Percentiles rank a stretch among this genome's conserved stretches.
These are phyloP conservation scores for Silurus aristotelis DNA, from an alignment of 2,797 vertebrate species.

Conservation along the genomic window DNA sequence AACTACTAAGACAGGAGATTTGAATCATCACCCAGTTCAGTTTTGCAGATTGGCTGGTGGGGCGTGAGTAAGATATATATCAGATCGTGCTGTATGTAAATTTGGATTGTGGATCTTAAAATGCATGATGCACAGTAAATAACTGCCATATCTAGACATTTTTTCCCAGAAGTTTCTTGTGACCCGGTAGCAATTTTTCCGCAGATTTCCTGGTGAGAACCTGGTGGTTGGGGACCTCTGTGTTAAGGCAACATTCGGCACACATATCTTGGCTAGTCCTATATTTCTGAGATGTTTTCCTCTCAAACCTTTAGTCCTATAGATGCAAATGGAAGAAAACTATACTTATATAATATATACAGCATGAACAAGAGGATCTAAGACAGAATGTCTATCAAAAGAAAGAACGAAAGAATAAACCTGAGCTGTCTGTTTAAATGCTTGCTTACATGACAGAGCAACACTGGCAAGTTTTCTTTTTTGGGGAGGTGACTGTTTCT, in stretches of 20 bases:
- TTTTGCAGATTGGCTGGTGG: too few relatives aligned
- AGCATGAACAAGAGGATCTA: not conserved
- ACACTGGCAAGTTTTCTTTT: constrained; percentile 70
- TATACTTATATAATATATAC: not conserved
- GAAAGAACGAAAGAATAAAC: not conserved
- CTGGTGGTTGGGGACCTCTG: too few relatives aligned
- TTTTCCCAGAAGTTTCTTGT: too few relatives aligned
- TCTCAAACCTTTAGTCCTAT: not conserved
- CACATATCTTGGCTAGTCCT: not conserved
- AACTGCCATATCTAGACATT: too few relatives aligned
- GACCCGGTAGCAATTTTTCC: too few relatives aligned
- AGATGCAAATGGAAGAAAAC: not conserved
- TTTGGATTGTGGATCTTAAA: too few relatives aligned
- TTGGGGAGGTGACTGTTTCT: constrained; percentile 45
- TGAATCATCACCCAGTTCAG: too few relatives aligned
- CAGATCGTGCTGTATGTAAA: too few relatives aligned
- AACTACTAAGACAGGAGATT: not conserved
- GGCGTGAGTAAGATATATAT: too few relatives aligned
- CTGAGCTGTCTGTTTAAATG: not conserved
- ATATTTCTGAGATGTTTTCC: not conserved
- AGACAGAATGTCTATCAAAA: not conserved
- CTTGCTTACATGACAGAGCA: constrained; percentile 72
- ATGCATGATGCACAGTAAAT: too few relatives aligned
- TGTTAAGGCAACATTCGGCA: not conserved
- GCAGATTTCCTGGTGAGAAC: too few relatives aligned